Percentiles rank a stretch among this genome's conserved stretches.
These are phyloP conservation scores for Sylvia atricapilla DNA, from an alignment of 2,113 vertebrate genomes.

Conservation along the genomic window DNA sequence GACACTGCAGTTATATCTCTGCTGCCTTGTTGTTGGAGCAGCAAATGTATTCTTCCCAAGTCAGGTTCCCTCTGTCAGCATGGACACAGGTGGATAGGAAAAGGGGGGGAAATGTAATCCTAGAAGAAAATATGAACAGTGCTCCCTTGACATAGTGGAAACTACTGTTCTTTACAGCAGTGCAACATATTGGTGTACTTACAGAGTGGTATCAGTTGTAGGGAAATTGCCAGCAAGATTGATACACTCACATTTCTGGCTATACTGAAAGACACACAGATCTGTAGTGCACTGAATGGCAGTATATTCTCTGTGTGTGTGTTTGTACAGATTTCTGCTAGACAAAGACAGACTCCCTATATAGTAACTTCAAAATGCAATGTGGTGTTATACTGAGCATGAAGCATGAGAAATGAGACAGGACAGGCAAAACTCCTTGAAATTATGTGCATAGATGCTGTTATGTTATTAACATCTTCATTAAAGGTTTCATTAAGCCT, in stretches of 20 bases:
- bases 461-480: slow-evolving; percentile 5
- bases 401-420: not conserved
- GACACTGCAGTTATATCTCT: not conserved
- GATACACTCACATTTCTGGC: not conserved
- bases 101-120: not conserved
- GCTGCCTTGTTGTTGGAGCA: not conserved
- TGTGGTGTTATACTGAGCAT: not conserved
- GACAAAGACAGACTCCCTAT: not conserved
- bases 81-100: not conserved
- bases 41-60: not conserved
- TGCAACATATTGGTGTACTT: not conserved
- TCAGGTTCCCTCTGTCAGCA: not conserved
- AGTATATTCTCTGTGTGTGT: not conserved
- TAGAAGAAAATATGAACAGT: not conserved
- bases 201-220: not conserved
- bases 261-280: not conserved
- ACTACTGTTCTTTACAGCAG: not conserved
- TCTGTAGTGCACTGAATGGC: not conserved
- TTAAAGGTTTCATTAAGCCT: slow-evolving; percentile 29
- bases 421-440: not conserved
- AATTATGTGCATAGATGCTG: not conserved
- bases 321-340: not conserved
- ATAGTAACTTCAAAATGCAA: not conserved
- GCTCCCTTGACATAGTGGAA: not conserved
- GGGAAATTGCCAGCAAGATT: not conserved